Evolutionary conservation across 2,888 invertebrate genomes (phyloP), one percentile per base, ranked within the genome.

Genomic region (Phaedon cochleariae): DNA sequence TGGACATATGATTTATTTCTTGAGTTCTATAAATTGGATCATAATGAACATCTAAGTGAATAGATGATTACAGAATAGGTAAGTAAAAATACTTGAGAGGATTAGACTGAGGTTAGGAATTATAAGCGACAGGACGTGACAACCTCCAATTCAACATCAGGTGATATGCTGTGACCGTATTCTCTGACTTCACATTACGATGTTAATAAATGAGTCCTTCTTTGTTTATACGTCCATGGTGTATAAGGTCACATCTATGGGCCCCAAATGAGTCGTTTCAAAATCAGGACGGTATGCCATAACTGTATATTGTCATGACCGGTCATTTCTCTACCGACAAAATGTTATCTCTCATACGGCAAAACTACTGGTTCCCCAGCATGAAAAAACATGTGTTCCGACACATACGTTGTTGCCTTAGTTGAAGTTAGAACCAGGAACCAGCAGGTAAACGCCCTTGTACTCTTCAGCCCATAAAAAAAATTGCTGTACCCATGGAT

Each of bases 351-450:
- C 12, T 10, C 6, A 29, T 64, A 2, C 4, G 12, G 7, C 18
- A 21, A 4, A 52, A 49, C 7, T 70, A 69, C 37, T 70, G 70
- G 70, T 70, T 70, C 59, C 61, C 67, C 10, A 15, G 59, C 12
- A 68, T 70, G 64, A 29, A 61, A 17, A 51, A 57, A 20, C 63
- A 64, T 54, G 49, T 64, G 1, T 15, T 12, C 4, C 34, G 59
- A 22, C 49, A 65, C 34, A 57, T 65, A 21, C 15, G 17, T 12
- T 20, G 48, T 5, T 67, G 67, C 48, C 31, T 67, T 2, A 15
- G 12, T 6, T 67, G 64, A 21, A 1, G 31, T 1, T 67, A 64
- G 20, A 59, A 55, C 21, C 64, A 67, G 54, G 37, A 18, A 10
- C 59, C 58, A 22, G 15, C 26, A 20, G 67, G 59, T 2, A 67